Evolutionary conservation across 1,140 invertebrate genomes (phyloP), one percentile per base, ranked within the genome.

Genomic region (Cydia fagiglandana): DNA sequence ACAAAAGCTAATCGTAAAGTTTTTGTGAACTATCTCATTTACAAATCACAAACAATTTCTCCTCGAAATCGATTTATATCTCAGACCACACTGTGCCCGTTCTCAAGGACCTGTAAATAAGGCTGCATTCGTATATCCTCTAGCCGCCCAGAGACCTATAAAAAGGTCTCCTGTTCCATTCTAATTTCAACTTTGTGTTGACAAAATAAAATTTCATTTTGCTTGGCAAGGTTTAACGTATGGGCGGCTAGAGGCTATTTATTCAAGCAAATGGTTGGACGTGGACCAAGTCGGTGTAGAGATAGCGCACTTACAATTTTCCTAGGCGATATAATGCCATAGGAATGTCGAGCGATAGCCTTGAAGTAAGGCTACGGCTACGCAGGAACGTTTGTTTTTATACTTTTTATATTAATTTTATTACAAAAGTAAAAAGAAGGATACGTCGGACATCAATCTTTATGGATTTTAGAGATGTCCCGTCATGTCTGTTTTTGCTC

Each of bases 341-440:
- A 34, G 28, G 64, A 68, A 68, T n/a, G 64, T 68, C 28, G 17
- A 70, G 34, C 34, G 66, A 70, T 70, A 70, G 66, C 66, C 66
- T 70, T 70, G 66, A 70, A 38, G 30, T 70, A n/a, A 70, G 66
- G 66, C 4, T 70, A 30, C 9, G 64, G n/a, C 20, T 38, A 41
- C 66, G 34, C 34, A n/a, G 10, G 20, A n/a, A 38, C 56, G 17
- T 17, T 61, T 61, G 56, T 61, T 61, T 61, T 61, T 61, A 61
- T 61, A 24, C 2, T 12, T 24, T 61, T 2, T 12, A 41, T n/a
- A n/a, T n/a, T n/a, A n/a, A n/a, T n/a, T 10, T 61, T 61, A 61
- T 61, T 24, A 24, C 4, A 15, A 24, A 61, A 2, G 9, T 20
- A 61, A 24, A 61, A 61, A 56, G 17, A 10, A 20, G 17, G 56